phyloP scores from a whole-genome alignment of 2,113 vertebrate species.

The Takifugu bimaculatus region DNA sequence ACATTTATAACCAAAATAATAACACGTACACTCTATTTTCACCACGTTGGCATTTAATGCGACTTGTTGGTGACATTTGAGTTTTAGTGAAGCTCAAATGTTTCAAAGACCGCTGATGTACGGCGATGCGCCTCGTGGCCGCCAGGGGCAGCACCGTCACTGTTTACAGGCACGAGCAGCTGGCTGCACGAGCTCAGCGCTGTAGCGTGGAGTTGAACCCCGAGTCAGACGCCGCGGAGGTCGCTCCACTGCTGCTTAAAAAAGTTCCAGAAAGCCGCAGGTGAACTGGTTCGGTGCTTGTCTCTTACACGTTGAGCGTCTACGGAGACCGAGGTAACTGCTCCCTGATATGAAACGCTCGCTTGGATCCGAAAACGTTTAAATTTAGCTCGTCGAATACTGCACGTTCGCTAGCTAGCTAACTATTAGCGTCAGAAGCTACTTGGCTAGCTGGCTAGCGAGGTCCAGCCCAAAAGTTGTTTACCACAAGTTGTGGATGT shows the following conservation, averaged over 20 bases:
- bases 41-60: no score
- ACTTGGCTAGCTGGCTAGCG: conserved; percentile 59
- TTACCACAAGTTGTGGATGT: conserved; percentile 47
- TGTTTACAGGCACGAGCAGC: conserved; percentile 57
- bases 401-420: conserved; percentile 61
- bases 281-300: not conserved
- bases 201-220: conserved; percentile 46
- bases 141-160: conserved; percentile 38
- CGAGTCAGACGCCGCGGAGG: conserved; percentile 17
- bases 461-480: conserved; percentile 63
- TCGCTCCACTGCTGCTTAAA: conserved; percentile 17
- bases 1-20: no score
- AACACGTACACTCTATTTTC: no score
- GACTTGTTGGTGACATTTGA: no score
- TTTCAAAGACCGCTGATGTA: no score
- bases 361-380: conserved; percentile 5
- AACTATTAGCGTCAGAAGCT: conserved; percentile 57
- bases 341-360: conserved; percentile 24
- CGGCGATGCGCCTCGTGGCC: conserved; percentile 1
- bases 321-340: not conserved
- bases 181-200: conserved; percentile 52
- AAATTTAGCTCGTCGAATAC: conserved; percentile 37
- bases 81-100: no score
- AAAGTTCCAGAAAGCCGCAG: conserved; percentile 51
- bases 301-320: conserved; percentile 8